These are phyloP conservation scores for Drosophila pegasa DNA, from an alignment of 2,888 invertebrate species.

Conservation along the genomic window DNA sequence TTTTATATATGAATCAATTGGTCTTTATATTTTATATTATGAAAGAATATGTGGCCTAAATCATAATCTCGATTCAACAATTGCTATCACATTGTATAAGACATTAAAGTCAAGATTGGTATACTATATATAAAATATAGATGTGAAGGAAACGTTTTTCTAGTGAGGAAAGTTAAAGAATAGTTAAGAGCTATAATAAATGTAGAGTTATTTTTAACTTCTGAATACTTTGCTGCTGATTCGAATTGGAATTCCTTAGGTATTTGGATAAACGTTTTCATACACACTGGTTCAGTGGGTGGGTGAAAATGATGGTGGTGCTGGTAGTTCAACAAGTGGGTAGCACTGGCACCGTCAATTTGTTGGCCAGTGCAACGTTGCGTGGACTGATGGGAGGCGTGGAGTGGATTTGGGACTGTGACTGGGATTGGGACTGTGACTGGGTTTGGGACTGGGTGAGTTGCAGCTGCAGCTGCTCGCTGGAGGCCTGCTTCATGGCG, in stretches of 20 bases:
- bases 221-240: not conserved
- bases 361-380: conserved; percentile 33
- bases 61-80: too few species aligned
- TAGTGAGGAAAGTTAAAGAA: too few species aligned
- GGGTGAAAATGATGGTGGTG: conserved; percentile 5
- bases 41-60: too few species aligned
- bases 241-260: not conserved
- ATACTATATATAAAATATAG: too few species aligned
- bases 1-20: too few species aligned
- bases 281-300: conserved; percentile 26
- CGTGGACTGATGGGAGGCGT: conserved; percentile 61
- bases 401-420: not conserved
- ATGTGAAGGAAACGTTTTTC: too few species aligned
- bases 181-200: too few species aligned
- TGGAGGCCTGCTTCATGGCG: conserved; percentile 67
- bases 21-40: too few species aligned
- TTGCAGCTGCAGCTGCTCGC: conserved; percentile 52
- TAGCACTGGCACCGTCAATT: conserved; percentile 51
- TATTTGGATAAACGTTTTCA: conserved; percentile 1
- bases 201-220: too few species aligned
- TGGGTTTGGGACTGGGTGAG: conserved; percentile 33
- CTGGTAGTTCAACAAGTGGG: conserved; percentile 48
- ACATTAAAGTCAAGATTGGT: too few species aligned
- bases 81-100: too few species aligned
- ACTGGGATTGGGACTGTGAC: conserved; percentile 16